Evolutionary conservation across 1,140 invertebrate species (phyloP), one percentile per base, ranked within the genome.

Genomic region (Saccostrea echinata): DNA sequence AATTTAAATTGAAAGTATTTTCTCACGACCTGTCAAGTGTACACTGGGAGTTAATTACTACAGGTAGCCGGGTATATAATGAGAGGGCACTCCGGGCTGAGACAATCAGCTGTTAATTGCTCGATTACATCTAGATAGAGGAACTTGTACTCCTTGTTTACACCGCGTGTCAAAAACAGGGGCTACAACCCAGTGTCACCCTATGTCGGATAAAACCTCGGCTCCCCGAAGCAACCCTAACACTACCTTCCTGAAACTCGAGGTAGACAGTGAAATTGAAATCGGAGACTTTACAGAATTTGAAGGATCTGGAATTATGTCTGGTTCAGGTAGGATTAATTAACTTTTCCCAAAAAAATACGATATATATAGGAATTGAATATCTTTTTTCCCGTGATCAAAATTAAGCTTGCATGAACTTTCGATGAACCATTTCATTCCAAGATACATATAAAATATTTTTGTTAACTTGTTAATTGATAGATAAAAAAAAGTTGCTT

Each of bases 1-100:
- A 76, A 76, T 76, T 33, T 76, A 30, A 76, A 76, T 76, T 76
- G 68, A 76, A 76, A 76, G 68, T 76, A 76, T 76, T 76, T 76
- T 18, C 68, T 76, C 68, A 76, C 30, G 11, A 33, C 24, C 24
- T 76, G 68, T 33, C 68, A 76, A 12, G 68, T 30, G 27, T 76
- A 30, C 27, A 3, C 9, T 12, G 12, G 6, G 68, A 30, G 27
- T 76, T 76, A 76, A 76, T 76, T 76, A 76, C 68, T 11, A 33
- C 30, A 16, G 27, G 24, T 76, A 76, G 27, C 27, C 3, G 27
- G 68, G 27, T 76, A 76, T 76, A 76, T 76, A 76, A 76, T 16
- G 24, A 33, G 57, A 0, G 6, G 24, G 0, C 24, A 33, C 30
- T 71, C 12, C 13, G 27, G 68, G 68, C 1, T 30, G 27, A 16